Evolutionary conservation across 2,888 invertebrate species (phyloP), one percentile per base, ranked within the genome.

Genomic region (Andrena flavipes): DNA sequence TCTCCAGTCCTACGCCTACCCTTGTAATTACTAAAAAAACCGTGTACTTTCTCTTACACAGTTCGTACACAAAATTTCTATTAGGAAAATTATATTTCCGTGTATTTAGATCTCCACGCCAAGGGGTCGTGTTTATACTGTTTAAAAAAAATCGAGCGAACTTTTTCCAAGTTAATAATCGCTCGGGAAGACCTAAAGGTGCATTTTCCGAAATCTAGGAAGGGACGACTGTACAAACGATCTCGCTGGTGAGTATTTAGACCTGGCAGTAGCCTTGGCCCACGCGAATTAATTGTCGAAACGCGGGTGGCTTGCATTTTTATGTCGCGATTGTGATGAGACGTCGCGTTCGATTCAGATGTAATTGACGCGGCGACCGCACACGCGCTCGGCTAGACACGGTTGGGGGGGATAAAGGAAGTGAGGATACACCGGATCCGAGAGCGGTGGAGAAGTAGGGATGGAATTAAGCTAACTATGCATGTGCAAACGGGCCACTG

Each of bases 301-400:
- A 63, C 8, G 5, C 69, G 26, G 26, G 3, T 3, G 10, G 30
- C 26, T 16, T 60, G 60, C 33, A 62, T 71, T 67, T 75, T 72
- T 78, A 33, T 20, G n/a, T 13, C 26, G 42, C 29, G 63, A 79
- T 75, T 56, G 29, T 65, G 26, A 63, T 16, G 64, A 67, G 72
- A 79, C 75, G 48, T 72, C 82, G 73, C 51, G 60, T 82, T 68
- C 33, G 69, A 79, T 84, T 84, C 76, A 74, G 68, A 69, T 74
- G 69, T 72, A 84, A 86, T 87, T 84, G 86, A 78, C 69, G 82
- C 78, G 78, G 63, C 81, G 87, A 79, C 80, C 76, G 84, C 84
- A 84, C 84, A 74, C 86, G 86, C 74, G 80, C 63, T 70, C 48
- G 65, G 64, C 20, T 54, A 64, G 62, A 62, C 51, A 42, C 49